Conservation (phyloP, 2,888 invertebrate species). For the Metacarcinus magister region DNA sequence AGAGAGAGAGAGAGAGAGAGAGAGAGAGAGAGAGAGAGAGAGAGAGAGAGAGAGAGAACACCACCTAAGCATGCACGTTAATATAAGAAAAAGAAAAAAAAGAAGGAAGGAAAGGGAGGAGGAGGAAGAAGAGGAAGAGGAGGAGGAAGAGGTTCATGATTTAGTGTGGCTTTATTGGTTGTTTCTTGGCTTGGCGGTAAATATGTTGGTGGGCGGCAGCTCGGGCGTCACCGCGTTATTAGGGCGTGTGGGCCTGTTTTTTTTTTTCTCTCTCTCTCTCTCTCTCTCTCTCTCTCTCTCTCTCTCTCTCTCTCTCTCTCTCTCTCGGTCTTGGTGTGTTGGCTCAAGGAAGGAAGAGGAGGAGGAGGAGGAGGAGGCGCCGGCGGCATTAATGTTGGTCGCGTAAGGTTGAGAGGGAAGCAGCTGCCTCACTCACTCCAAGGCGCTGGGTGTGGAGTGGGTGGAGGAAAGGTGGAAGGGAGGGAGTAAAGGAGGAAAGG, state of each 20-base stretch:
- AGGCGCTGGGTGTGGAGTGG: neutral
- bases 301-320: neutral
- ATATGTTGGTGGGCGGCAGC: slow-evolving; percentile 7
- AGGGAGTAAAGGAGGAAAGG: neutral
- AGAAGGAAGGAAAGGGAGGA: neutral
- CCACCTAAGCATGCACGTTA: no score
- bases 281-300: slow-evolving; percentile 15
- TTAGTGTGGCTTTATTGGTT: slow-evolving; percentile 50
- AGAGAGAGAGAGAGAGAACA: neutral
- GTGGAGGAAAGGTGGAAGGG: neutral
- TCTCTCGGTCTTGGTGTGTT: neutral
- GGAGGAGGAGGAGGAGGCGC: neutral
- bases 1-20: neutral
- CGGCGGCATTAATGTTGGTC: neutral
- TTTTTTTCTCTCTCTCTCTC: neutral
- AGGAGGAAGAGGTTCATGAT: neutral
- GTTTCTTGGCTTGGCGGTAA: slow-evolving; percentile 27
- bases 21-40: slow-evolving; percentile 15
- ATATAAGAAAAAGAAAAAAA: no score
- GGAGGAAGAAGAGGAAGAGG: neutral
- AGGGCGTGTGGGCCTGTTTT: slow-evolving; percentile 18
- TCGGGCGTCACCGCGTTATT: neutral
- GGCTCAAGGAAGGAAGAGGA: neutral
- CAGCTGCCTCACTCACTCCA: neutral
- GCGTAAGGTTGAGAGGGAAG: neutral